Base-by-base conservation (phyloP, 2,888 invertebrate species). In the Epinotia brunnichana region DNA sequence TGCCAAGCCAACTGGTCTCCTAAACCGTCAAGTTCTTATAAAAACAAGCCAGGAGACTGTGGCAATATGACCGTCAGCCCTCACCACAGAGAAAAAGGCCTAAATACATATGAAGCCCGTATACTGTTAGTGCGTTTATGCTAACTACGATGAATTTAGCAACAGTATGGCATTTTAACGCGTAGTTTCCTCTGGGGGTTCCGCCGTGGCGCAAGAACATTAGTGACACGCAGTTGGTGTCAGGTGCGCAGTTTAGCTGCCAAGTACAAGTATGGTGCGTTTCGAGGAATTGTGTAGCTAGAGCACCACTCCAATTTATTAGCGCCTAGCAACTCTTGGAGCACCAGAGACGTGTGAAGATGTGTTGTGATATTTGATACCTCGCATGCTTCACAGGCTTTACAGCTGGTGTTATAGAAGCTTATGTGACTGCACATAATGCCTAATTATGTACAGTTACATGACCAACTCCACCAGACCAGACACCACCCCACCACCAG, bases 101-200 rank as follows among this genome's bases (percentile, higher is more conserved):
- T n/a, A 62, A 29, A 15, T 0, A 4, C 62, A 29, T 48, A 62
- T n/a, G 24, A 51, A 48, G 21, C n/a, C 17, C 10, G n/a, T 51
- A n/a, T 3, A 17, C 5, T 3, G n/a, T 51, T 62, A 29, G 29
- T n/a, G 11, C 48, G 17, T 62, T 62, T 62, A n/a, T 15, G 15
- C 2, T 2, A 13, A 39, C 9, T 13, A 19, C 39, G 17, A 5
- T 15, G 35, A 29, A 21, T 64, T 53, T 64, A 39, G 64, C 64
- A 64, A 64, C 53, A 29, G 54, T 54, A 53, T 39, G 64, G 64
- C n/a, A 64, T 64, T 35, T 54, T 64, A 64, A 64, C 64, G 35
- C 64, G 64, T 24, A 17, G 62, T 64, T 64, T 64, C 64, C 64
- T 64, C 64, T 15, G 44, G 48, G 54, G 64, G 64, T 63, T 63